Evolutionary conservation across 1,140 invertebrate genomes (phyloP).

Genomic region (Ceratosolen solmsi): DNA sequence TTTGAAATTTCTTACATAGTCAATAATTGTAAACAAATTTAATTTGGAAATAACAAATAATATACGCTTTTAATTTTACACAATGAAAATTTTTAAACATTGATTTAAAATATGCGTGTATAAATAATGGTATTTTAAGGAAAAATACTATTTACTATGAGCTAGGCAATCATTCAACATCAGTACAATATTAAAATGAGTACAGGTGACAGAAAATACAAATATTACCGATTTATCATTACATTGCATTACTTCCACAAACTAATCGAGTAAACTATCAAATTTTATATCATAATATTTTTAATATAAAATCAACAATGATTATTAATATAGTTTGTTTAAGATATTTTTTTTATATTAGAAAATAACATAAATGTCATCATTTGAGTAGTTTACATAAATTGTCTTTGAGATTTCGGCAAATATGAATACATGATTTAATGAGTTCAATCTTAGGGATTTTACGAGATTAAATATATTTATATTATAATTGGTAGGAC

Average conservation of each 20-base stretch:
- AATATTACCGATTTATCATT: slow-evolving; percentile 49
- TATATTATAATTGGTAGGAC: not conserved
- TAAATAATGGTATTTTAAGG: slow-evolving; percentile 51
- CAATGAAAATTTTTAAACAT: not conserved
- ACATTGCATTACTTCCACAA: not conserved
- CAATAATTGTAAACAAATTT: too few relatives aligned
- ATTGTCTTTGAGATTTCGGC: too few relatives aligned
- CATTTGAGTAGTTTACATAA: too few relatives aligned
- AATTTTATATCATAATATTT: not conserved
- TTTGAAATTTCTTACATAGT: too few relatives aligned
- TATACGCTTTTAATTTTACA: slow-evolving; percentile 2
- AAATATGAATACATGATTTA: too few relatives aligned
- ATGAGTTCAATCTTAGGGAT: not conserved
- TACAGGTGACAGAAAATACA: slow-evolving; percentile 55
- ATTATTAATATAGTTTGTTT: not conserved
- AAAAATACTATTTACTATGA: slow-evolving; percentile 68
- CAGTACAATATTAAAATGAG: slow-evolving; percentile 60
- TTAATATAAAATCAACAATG: not conserved
- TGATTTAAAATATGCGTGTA: not conserved
- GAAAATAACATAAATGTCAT: too few relatives aligned
- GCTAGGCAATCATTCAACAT: slow-evolving; percentile 69
- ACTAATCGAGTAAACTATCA: not conserved
- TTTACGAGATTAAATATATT: too few relatives aligned
- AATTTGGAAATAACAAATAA: too few relatives aligned
- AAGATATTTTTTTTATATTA: too few relatives aligned